phyloP scores from a whole-genome alignment of 2,797 vertebrate species.

The Serranus cabrilla region DNA sequence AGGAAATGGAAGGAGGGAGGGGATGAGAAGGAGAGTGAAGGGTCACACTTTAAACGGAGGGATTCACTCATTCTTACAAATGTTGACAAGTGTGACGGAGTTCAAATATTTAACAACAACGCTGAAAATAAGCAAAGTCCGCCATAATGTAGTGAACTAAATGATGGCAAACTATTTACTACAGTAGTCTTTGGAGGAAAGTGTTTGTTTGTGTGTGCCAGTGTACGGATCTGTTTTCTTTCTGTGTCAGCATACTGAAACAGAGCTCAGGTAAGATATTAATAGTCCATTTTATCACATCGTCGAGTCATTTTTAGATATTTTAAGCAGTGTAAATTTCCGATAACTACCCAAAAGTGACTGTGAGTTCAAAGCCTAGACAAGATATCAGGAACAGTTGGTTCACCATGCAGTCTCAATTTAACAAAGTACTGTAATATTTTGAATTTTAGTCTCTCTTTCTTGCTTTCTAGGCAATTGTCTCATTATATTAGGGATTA shows the following conservation, averaged over 20 bases:
- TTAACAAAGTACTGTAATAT: constrained; percentile 43
- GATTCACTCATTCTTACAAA: constrained; percentile 24
- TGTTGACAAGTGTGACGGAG: constrained; percentile 15
- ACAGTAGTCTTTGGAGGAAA: neutral
- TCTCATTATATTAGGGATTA: neutral
- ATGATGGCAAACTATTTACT: neutral
- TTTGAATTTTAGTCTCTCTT: constrained; percentile 33
- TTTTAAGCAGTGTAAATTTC: neutral
- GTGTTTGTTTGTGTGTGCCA: neutral
- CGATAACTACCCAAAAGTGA: constrained; percentile 13
- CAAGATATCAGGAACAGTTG: constrained; percentile 51
- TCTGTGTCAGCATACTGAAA: neutral
- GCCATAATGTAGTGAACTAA: constrained; percentile 2
- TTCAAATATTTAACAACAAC: constrained; percentile 6
- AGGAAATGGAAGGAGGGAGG: constrained; percentile 20
- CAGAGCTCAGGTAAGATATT: neutral
- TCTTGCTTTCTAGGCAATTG: constrained; percentile 31
- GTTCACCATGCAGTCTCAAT: constrained; percentile 55
- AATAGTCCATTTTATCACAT: neutral
- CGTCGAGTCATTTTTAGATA: neutral
- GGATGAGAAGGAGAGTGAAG: constrained; percentile 37
- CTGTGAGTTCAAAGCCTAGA: neutral
- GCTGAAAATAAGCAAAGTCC: neutral
- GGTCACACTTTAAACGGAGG: constrained; percentile 25
- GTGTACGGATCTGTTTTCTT: neutral